These are phyloP conservation scores for Dendropsophus ebraccatus DNA, from an alignment of 2,113 vertebrate species.

Conservation along the genomic window DNA sequence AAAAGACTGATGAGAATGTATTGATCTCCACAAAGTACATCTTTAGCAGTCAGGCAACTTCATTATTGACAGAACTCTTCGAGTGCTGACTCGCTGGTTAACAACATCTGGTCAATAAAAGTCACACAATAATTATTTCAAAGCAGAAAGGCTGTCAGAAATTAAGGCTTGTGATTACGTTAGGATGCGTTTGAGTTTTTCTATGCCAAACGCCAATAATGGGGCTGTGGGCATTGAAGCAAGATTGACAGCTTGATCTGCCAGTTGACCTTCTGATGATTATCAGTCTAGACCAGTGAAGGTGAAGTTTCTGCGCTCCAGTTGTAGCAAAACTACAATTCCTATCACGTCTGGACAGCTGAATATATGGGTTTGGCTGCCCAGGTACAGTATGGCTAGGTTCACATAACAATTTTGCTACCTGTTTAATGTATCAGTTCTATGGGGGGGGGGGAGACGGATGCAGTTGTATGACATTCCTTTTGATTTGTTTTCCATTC, in stretches of 20 bases:
- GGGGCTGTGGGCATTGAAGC: background rate
- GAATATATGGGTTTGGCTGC: too few species aligned
- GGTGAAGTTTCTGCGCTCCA: too few species aligned
- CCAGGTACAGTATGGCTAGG: too few species aligned
- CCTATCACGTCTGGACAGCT: too few species aligned
- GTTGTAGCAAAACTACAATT: too few species aligned
- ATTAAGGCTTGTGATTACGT: conserved; percentile 47
- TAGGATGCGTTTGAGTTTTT: conserved; percentile 42
- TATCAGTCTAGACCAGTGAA: background rate
- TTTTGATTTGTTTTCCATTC: too few species aligned
- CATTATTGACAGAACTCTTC: conserved; percentile 57
- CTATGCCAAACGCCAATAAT: conserved; percentile 23
- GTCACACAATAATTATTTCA: conserved; percentile 53
- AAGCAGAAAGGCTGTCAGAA: conserved; percentile 50
- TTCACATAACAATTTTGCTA: too few species aligned
- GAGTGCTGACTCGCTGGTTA: conserved; percentile 59
- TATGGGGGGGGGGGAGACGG: too few species aligned
- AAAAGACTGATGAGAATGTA: conserved; percentile 49
- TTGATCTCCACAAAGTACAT: conserved; percentile 51
- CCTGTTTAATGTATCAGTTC: too few species aligned
- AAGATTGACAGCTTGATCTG: background rate
- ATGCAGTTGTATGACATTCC: too few species aligned
- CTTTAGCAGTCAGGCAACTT: conserved; percentile 56
- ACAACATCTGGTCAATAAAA: conserved; percentile 55
- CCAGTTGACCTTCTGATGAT: background rate